phyloP scores from a whole-genome alignment of 1,140 invertebrate species.

The Gerris buenoi region DNA sequence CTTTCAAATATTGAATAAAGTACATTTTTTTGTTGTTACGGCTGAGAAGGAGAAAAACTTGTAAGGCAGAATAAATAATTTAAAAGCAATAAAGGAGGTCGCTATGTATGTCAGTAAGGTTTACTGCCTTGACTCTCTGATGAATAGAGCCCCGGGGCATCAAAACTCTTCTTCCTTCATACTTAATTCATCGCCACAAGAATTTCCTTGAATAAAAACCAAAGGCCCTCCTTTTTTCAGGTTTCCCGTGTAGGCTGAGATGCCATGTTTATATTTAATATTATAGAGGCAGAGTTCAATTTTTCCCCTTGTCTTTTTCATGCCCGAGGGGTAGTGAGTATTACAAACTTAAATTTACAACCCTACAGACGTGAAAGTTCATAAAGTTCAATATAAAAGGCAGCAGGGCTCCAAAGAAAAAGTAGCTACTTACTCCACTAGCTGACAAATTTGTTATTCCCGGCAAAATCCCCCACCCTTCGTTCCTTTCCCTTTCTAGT shows the following conservation, averaged over 20 bases:
- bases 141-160: not conserved
- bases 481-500: not conserved
- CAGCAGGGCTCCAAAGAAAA: not conserved
- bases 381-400: not conserved
- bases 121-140: not conserved
- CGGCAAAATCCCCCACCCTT: not conserved
- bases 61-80: not conserved
- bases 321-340: not conserved
- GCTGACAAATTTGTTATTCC: not conserved
- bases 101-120: not conserved
- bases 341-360: not conserved
- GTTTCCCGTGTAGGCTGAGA: not conserved
- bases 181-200: not conserved
- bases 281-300: not conserved
- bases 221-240: not conserved
- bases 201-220: not conserved
- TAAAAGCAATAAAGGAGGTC: not conserved
- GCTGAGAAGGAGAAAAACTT: not conserved
- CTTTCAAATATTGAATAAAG: not conserved
- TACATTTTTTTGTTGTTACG: not conserved
- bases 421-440: not conserved
- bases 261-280: not conserved
- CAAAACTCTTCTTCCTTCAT: not conserved
- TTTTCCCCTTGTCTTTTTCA: too few species aligned
- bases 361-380: not conserved